phyloP scores from a whole-genome alignment of 2,797 vertebrate genomes.

The Enteromius radiatus region DNA sequence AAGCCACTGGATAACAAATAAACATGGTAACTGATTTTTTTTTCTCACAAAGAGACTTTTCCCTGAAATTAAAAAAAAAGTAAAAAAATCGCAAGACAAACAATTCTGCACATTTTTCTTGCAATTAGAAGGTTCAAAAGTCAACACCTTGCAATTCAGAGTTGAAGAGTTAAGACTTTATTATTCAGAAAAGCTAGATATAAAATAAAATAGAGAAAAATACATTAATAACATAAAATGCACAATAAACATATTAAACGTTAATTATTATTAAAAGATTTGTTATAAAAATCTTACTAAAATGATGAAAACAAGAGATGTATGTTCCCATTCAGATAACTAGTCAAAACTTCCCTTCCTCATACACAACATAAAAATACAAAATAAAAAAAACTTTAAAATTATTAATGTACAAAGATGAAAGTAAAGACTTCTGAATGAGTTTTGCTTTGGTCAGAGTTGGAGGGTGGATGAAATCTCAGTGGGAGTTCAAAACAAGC shows the following conservation, averaged over 20 bases:
- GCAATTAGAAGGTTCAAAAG: neutral
- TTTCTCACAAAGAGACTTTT: too few relatives aligned
- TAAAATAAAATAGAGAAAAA: too few relatives aligned
- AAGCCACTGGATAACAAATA: neutral
- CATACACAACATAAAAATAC: neutral
- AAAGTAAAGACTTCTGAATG: constrained; percentile 21
- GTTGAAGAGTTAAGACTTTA: neutral
- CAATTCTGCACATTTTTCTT: too few relatives aligned
- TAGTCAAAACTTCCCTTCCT: neutral
- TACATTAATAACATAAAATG: neutral
- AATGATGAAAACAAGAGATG: neutral
- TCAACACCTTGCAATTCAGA: neutral
- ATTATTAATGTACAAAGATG: constrained; percentile 1
- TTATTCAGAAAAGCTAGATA: neutral
- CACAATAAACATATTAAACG: neutral
- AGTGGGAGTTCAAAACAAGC: constrained; percentile 35
- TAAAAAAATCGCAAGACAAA: too few relatives aligned
- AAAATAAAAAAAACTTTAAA: too few relatives aligned
- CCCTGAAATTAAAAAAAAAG: too few relatives aligned
- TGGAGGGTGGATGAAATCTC: constrained; percentile 17
- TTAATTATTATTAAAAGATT: too few relatives aligned
- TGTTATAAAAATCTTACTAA: neutral
- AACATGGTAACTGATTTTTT: too few relatives aligned
- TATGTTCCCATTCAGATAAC: neutral
- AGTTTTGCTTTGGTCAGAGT: constrained; percentile 9